Evolutionary conservation across 2,113 vertebrate genomes (phyloP).

Genomic region (Cervus canadensis): DNA sequence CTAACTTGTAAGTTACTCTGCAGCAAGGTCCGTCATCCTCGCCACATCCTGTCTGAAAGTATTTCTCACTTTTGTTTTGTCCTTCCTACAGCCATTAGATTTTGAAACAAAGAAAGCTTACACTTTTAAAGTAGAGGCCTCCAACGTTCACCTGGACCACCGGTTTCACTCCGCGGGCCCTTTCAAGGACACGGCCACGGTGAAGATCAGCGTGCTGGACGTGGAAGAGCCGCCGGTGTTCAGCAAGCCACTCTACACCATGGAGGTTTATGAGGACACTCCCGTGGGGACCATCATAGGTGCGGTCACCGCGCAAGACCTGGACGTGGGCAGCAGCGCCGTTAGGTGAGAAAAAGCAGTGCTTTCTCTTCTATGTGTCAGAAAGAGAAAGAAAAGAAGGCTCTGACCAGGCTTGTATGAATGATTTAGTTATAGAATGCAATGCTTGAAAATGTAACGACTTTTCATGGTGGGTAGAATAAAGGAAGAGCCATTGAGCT

Average conservation of each 20-base stretch:
- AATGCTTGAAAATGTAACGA: background rate
- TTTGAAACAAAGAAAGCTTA: constrained; percentile 97
- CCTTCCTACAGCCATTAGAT: constrained; percentile 87
- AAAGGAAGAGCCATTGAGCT: background rate
- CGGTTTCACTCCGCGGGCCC: constrained; percentile 93
- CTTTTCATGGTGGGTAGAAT: fast-evolving
- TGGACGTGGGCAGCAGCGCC: constrained; percentile 92
- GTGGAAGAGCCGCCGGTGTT: constrained; percentile 97
- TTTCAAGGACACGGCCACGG: constrained; percentile 97
- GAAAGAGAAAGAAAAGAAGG: background rate
- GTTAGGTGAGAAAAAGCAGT: constrained; percentile 86
- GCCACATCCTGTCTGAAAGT: fast-evolving
- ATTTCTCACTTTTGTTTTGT: background rate
- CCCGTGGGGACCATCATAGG: constrained; percentile 95
- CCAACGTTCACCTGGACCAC: constrained; percentile 93
- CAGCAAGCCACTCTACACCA: constrained; percentile 91
- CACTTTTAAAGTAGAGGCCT: constrained; percentile 97
- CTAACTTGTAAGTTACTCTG: background rate
- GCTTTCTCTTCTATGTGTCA: background rate
- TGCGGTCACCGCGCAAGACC: constrained; percentile 95
- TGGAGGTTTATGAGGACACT: constrained; percentile 98
- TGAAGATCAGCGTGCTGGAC: constrained; percentile 96
- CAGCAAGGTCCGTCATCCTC: fast-evolving
- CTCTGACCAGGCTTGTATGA: background rate
- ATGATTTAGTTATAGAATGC: background rate